phyloP scores from a whole-genome alignment of 2,113 vertebrate species.

The Dromiciops gliroides region DNA sequence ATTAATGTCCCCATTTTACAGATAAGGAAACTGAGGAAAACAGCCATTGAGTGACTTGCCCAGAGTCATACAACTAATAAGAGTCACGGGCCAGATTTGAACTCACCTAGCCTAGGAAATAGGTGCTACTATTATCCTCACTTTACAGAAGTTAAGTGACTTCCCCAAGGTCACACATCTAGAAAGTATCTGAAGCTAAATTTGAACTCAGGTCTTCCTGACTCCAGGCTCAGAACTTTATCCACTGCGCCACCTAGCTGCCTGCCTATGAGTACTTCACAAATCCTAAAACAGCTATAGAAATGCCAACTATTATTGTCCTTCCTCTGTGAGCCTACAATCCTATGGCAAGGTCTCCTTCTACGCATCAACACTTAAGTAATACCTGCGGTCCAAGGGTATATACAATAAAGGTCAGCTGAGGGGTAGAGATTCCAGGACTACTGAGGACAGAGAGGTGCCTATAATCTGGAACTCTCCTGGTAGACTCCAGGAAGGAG shows the following conservation, averaged over 20 bases:
- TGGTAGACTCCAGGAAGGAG: background rate
- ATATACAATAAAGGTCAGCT: background rate
- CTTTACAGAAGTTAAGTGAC: too few relatives aligned
- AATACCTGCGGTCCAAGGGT: background rate
- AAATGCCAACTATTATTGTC: background rate
- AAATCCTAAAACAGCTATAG: background rate
- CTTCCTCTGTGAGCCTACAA: background rate
- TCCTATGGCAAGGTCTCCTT: too few relatives aligned
- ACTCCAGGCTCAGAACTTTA: too few relatives aligned
- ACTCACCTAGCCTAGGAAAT: background rate
- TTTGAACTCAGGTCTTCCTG: too few relatives aligned
- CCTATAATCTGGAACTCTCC: background rate
- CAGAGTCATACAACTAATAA: background rate
- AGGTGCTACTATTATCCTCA: too few relatives aligned
- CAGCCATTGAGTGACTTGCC: background rate
- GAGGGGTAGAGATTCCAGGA: background rate
- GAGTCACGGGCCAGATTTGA: background rate
- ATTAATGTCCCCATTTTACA: background rate
- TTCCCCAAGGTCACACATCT: too few relatives aligned
- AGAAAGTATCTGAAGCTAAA: too few relatives aligned
- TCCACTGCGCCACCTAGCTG: too few relatives aligned
- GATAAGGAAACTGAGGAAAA: background rate
- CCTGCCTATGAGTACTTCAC: background rate
- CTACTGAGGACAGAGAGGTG: background rate
- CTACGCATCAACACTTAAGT: too few relatives aligned